Base-by-base conservation (phyloP, 2,888 invertebrate genomes). In the Hylaea fasciaria region DNA sequence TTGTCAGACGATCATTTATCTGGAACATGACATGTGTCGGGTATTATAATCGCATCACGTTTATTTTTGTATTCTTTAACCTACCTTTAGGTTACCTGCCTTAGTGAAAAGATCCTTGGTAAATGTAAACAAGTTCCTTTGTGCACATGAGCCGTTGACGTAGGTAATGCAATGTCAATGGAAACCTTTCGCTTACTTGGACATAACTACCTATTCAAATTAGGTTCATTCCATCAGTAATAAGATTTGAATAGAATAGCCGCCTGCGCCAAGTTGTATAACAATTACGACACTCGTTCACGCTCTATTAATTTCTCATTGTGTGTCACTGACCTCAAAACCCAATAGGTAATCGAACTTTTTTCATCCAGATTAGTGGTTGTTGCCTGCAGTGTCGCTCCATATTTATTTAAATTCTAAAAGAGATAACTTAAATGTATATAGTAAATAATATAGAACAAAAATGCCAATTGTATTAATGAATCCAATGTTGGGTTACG, bases 281-380 rank as follows among this genome's bases (percentile, higher is more conserved):
- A 62, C 32, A 2, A 44, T 57, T 57, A 48, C 61, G 48, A 48
- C 56, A 62, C 3, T 52, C 13, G n/a, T 8, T 50, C 53, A 13
- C 52, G 63, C 43, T 63, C 63, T 59, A 63, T 63, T 63, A 56
- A 44, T 40, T 40, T 51, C 47, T 29, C 50, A 47, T 63, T 43
- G 51, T 43, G 41, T 63, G 63, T 63, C 63, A 63, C 43, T 58
- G 63, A 63, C 55, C 63, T 59, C 48, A 51, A 63, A 51, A 63
- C 49, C 62, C 51, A 58, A 22, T 22, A 22, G 22, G 22, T 52
- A 35, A 61, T 49, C 49, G 44, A n/a, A 46, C 43, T 48, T 17
- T 32, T 37, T 37, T 37, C 10, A 37, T n/a, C n/a, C n/a, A 37
- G n/a, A 12, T 37, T 9, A 7, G 7, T 28, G 10, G 32, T 1